Evolutionary conservation across 64 coral and sea anemone species (phyloP).

Genomic region (Dendrophyllia cribrosa): DNA sequence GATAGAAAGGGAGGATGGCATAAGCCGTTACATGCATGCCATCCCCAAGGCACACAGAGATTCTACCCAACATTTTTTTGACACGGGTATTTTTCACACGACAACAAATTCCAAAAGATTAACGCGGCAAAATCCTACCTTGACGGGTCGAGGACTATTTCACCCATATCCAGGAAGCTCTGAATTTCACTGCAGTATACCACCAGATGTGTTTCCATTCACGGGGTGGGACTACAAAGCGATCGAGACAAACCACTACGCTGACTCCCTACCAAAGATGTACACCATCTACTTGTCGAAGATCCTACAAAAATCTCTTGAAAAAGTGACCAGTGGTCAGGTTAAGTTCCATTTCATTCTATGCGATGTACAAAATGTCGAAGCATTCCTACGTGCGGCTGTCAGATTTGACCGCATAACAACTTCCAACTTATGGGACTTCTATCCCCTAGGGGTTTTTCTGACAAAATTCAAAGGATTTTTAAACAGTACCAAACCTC

Average conservation of each 20-base stretch:
- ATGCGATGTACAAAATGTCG: constrained; percentile 6
- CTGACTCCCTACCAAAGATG: neutral
- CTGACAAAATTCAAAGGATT: constrained; percentile 1
- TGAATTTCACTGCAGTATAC: constrained; percentile 23
- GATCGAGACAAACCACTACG: neutral
- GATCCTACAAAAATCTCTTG: neutral
- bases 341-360: constrained; percentile 20
- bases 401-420: constrained; percentile 42
- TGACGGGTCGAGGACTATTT: constrained; percentile 2
- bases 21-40: neutral
- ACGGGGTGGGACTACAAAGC: constrained; percentile 44
- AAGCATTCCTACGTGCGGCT: neutral
- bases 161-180: neutral
- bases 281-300: constrained; percentile 37
- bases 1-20: neutral
- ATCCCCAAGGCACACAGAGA: constrained; percentile 27
- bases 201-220: constrained; percentile 48
- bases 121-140: constrained; percentile 24
- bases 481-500: constrained; percentile 30
- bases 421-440: constrained; percentile 66
- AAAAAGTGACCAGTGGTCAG: neutral
- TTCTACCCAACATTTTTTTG: constrained; percentile 28
- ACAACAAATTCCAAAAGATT: neutral
- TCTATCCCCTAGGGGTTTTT: neutral
- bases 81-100: constrained; percentile 5